Percentiles rank a stretch among this genome's conserved stretches.
Conservation (phyloP, 2,113 vertebrate species). For the Penelope pileata region DNA sequence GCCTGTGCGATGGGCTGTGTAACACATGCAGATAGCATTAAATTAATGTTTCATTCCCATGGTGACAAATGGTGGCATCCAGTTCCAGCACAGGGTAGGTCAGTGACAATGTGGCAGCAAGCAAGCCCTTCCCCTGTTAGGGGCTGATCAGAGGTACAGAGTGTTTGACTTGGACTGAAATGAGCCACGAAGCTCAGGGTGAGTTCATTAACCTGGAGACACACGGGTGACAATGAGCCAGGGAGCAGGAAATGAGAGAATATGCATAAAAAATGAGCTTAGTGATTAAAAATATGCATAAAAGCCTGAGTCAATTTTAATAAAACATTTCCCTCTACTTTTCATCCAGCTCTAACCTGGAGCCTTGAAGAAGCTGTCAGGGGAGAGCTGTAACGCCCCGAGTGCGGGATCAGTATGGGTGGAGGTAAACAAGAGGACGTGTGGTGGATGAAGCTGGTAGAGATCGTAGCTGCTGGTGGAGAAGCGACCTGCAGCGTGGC, state of each 20-base stretch:
- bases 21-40: constrained; percentile 47
- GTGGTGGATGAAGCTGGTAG: not conserved
- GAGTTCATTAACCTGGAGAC: not conserved
- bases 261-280: not conserved
- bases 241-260: not conserved
- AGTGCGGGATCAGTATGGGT: rapidly evolving
- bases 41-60: constrained; percentile 51
- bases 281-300: not conserved
- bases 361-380: not conserved
- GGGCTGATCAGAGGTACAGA: not conserved
- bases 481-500: not conserved
- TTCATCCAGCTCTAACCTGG: not conserved
- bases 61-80: constrained; percentile 33
- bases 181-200: not conserved
- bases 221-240: not conserved
- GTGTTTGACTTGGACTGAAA: not conserved
- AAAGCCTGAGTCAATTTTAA: not conserved
- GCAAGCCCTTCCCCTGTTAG: not conserved
- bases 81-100: not conserved
- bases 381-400: not conserved
- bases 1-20: constrained; percentile 18
- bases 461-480: not conserved
- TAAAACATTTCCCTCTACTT: not conserved
- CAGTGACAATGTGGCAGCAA: not conserved
- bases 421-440: not conserved